Base-by-base conservation (phyloP, 2,113 vertebrate species). In the Sclerurus mexicanus region DNA sequence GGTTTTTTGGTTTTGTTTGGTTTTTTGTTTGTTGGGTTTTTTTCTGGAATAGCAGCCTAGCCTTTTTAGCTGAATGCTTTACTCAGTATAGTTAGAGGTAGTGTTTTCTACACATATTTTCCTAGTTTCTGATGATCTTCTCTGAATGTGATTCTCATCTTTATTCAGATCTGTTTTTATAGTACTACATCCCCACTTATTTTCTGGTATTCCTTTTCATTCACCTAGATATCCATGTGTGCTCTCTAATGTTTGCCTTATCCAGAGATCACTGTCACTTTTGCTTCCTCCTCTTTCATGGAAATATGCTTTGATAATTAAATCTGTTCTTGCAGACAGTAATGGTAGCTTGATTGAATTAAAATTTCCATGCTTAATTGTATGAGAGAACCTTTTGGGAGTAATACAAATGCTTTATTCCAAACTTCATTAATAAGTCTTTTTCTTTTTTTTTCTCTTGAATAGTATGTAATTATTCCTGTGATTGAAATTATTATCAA, bases 261-360 rank as follows among this genome's bases (percentile, higher is more conserved):
- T 20, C 9, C 17, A 59, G 59, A 67, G 58, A 4, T 1, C 12
- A 22, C 47, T 71, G 20, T 33, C n/a, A 53, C 52, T 87, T 84
- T 72, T 10, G 1, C 28, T 17, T 42, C 63, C 47, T 90, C 23
- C 59, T 77, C 79, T 73, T 75, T 37, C 44, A 46, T 37, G 25
- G 31, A 68, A 63, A 59, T 85, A 58, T 33, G 31, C 53, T 91
- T 86, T 81, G n/a, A 60, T 90, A 90, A 82, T 94, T 93, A 90
- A 60, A 91, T 90, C 39, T 85, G 21, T 60, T 90, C 62, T 68
- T 95, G 58, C 66, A 44, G 39, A 62, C 42, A 85, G 44, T 81
- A 89, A 93, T 81, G 63, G 81, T 85, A 83, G 50, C 89, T 96
- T 39, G 13, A 66, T 91, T 93, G 95, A 95, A 89, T 96, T 93